phyloP scores from a whole-genome alignment of 2,888 invertebrate species.

The Rugalucina vietnamica region DNA sequence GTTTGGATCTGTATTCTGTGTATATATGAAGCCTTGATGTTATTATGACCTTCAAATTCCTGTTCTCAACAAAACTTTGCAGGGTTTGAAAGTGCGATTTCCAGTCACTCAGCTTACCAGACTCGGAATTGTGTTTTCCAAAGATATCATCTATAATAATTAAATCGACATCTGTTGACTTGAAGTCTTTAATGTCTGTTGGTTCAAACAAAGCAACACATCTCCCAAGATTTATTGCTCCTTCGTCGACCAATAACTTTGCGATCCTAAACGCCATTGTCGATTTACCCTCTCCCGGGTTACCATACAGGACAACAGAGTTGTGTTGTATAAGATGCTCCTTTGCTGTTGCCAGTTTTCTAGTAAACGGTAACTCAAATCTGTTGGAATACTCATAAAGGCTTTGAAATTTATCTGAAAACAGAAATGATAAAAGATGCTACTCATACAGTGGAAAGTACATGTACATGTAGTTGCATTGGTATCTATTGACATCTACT shows the following conservation, averaged over 20 bases:
- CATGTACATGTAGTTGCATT: no score
- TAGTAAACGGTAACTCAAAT: background rate
- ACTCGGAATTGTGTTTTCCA: conserved; percentile 3
- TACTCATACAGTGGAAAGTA: background rate
- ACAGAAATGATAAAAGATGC: background rate
- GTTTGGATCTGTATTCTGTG: background rate
- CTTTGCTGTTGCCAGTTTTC: background rate
- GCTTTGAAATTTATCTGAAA: background rate
- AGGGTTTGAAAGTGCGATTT: background rate
- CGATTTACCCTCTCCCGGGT: conserved; percentile 21
- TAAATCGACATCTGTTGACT: background rate
- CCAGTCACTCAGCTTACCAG: background rate
- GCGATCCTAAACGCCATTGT: background rate
- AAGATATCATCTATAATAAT: conserved; percentile 19
- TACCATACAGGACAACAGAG: background rate
- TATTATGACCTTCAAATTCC: background rate
- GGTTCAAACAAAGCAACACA: background rate
- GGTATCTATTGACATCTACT: no score
- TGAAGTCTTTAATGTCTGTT: background rate
- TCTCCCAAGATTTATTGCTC: background rate
- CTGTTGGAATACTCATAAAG: background rate
- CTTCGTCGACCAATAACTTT: background rate
- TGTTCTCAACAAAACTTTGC: background rate
- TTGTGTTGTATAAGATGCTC: background rate
- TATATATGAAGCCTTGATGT: background rate